Evolutionary conservation across 2,113 vertebrate genomes (phyloP).

Genomic region (Sceloporus undulatus): DNA sequence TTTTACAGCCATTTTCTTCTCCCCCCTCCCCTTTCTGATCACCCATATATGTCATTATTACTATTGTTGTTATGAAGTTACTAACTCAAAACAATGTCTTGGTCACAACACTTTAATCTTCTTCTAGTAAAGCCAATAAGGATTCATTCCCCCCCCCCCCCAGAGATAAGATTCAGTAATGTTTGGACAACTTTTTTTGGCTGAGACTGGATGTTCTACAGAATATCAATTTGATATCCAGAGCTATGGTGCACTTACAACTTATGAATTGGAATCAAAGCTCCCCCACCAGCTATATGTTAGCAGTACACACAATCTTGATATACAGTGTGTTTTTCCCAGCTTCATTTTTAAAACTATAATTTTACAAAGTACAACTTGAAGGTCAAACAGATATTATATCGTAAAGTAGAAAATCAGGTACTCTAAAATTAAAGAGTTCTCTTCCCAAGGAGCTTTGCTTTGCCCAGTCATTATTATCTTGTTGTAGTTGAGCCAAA

Average conservation of each 20-base stretch:
- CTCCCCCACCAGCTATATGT: neutral
- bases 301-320: neutral
- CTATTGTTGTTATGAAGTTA: neutral
- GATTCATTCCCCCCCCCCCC: neutral
- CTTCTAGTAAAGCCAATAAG: neutral
- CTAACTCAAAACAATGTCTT: neutral
- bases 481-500: neutral
- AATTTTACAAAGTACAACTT: neutral
- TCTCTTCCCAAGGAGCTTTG: neutral
- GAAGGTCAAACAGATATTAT: neutral
- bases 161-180: constrained; percentile 3
- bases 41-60: neutral
- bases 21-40: no score
- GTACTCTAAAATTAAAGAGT: neutral
- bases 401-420: neutral
- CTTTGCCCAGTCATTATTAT: neutral
- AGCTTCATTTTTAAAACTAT: neutral
- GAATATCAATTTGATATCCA: neutral
- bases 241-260: neutral
- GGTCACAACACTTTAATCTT: neutral
- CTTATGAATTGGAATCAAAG: neutral
- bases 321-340: neutral
- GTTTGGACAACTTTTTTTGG: neutral
- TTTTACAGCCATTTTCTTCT: neutral
- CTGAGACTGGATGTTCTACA: neutral